phyloP scores from a whole-genome alignment of 2,888 invertebrate genomes.

The Pseudeuparius sepicola region DNA sequence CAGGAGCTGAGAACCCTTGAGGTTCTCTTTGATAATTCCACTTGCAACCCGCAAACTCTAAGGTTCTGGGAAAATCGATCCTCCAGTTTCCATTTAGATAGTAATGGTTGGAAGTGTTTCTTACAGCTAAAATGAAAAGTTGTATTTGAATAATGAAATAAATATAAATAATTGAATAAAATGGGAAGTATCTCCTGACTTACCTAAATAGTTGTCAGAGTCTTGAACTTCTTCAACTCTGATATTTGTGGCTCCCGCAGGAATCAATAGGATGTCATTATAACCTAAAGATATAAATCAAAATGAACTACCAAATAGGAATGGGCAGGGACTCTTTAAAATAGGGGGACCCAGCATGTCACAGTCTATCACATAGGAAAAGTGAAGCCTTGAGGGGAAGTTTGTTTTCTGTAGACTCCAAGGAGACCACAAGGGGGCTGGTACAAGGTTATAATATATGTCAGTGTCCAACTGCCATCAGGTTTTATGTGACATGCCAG shows the following conservation, averaged over 20 bases:
- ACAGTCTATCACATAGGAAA: too few relatives aligned
- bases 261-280: conserved; percentile 83
- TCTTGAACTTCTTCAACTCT: conserved; percentile 64
- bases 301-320: too few relatives aligned
- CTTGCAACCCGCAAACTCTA: conserved; percentile 70
- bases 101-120: conserved; percentile 72
- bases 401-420: too few relatives aligned
- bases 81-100: conserved; percentile 92
- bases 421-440: too few relatives aligned
- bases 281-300: conserved; percentile 60
- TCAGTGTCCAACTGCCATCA: too few relatives aligned
- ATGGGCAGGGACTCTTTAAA: too few relatives aligned
- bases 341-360: too few relatives aligned
- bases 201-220: conserved; percentile 86
- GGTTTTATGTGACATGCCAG: too few relatives aligned
- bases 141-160: conserved; percentile 4
- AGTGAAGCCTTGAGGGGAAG: too few relatives aligned
- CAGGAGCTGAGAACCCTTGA: conserved; percentile 73
- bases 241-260: conserved; percentile 88
- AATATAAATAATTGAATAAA: conserved; percentile 4
- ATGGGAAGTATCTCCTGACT: conserved; percentile 27
- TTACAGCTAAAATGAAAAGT: conserved; percentile 52
- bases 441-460: too few relatives aligned
- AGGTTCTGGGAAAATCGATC: conserved; percentile 78
- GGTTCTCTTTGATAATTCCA: conserved; percentile 84